A percentile compares a stretch with the other conserved stretches of the same genome.
Conservation (phyloP, 2,113 vertebrate genomes). For the Eolophus roseicapilla region DNA sequence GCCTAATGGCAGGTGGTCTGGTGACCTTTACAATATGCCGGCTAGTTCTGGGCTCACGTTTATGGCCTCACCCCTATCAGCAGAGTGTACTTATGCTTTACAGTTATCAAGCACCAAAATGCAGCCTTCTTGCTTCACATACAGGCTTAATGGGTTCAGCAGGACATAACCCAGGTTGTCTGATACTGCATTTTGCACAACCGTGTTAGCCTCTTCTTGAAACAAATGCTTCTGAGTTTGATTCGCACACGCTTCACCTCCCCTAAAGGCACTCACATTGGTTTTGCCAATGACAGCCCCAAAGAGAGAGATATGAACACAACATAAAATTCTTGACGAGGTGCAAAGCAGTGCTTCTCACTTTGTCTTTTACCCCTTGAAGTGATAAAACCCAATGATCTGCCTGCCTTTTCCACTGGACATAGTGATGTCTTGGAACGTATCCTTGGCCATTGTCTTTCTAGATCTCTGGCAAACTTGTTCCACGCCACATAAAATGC, state of each 20-base stretch:
- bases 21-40: neutral
- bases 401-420: neutral
- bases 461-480: neutral
- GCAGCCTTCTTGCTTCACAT: neutral
- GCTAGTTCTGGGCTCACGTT: neutral
- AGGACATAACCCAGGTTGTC: neutral
- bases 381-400: neutral
- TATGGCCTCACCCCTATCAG: neutral
- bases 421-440: neutral
- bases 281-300: neutral
- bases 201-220: neutral
- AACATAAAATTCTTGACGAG: neutral
- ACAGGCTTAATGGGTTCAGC: neutral
- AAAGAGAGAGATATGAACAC: neutral
- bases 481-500: neutral
- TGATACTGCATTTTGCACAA: neutral
- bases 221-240: neutral
- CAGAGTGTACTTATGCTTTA: neutral
- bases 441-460: neutral
- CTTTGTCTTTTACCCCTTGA: neutral
- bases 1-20: neutral
- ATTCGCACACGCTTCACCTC: neutral
- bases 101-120: neutral
- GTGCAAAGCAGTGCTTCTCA: neutral
- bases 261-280: neutral